A percentile compares a stretch with the other conserved stretches of the same genome.
Conservation (phyloP, 2,888 invertebrate species). For the Dione vanillae region DNA sequence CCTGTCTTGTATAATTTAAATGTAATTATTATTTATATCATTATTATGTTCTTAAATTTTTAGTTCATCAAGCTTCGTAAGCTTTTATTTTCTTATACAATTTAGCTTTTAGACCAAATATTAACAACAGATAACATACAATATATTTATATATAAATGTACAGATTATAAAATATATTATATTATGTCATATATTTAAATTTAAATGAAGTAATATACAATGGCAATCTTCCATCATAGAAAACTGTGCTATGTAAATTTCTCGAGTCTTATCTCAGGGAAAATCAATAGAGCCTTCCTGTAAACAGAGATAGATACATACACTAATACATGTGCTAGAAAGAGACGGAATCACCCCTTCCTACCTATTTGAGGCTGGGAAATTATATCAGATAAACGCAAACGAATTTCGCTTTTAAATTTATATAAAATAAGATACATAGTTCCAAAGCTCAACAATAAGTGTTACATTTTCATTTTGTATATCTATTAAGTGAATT, state of each 20-base stretch:
- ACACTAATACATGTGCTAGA: constrained; percentile 37
- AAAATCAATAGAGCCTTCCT: constrained; percentile 70
- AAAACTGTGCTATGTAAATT: constrained; percentile 68
- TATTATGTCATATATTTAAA: not conserved
- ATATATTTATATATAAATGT: not conserved
- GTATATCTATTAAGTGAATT: constrained; percentile 22
- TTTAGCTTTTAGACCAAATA: not conserved
- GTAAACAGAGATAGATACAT: constrained; percentile 48
- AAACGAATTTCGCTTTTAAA: constrained; percentile 36
- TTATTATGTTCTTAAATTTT: too few relatives aligned
- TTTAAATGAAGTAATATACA: constrained; percentile 28
- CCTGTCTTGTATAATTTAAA: too few relatives aligned
- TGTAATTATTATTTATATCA: too few relatives aligned
- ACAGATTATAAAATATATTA: constrained; percentile 2
- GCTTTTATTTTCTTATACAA: too few relatives aligned
- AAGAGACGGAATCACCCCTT: constrained; percentile 53
- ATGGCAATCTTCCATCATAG: constrained; percentile 39
- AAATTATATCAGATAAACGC: constrained; percentile 53
- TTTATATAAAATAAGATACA: not conserved
- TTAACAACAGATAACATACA: not conserved
- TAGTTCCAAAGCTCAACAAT: constrained; percentile 2
- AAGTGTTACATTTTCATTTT: constrained; percentile 35
- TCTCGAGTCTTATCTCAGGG: constrained; percentile 56
- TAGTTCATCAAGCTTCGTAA: too few relatives aligned
- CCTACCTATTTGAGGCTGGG: constrained; percentile 53